Percentiles rank a stretch among this genome's conserved stretches.
phyloP scores from a whole-genome alignment of 2,113 vertebrate species.

The Panthera uncia region DNA sequence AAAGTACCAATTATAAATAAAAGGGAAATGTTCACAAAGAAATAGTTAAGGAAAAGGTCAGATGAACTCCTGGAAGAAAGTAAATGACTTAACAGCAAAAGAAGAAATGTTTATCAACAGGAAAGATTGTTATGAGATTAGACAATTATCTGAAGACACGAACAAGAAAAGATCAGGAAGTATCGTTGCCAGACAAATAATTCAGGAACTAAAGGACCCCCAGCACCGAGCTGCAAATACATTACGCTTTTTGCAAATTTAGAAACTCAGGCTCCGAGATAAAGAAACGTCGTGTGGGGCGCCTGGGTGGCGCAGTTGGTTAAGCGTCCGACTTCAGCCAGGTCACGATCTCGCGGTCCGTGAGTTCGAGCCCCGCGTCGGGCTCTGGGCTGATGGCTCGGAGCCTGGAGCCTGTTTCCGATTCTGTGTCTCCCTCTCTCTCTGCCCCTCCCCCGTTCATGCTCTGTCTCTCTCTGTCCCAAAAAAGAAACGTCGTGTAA shows the following conservation, averaged over 20 bases:
- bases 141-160: neutral
- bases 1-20: neutral
- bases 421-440: too few species aligned
- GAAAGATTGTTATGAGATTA: neutral
- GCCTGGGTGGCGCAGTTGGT: too few species aligned
- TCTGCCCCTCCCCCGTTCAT: too few species aligned
- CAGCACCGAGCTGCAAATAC: neutral
- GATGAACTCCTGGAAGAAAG: neutral
- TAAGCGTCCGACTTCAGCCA: too few species aligned
- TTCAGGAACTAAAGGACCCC: neutral
- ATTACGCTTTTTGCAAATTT: neutral
- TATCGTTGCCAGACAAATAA: neutral
- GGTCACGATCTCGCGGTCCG: too few species aligned
- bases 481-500: neutral
- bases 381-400: too few species aligned
- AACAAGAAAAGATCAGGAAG: neutral
- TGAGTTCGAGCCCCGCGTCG: too few species aligned
- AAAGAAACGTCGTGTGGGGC: neutral
- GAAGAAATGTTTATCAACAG: neutral
- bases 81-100: neutral
- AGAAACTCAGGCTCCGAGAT: neutral
- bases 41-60: slow-evolving; percentile 4
- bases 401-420: too few species aligned
- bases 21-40: neutral
- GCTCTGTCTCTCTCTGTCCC: too few species aligned